phyloP scores from a whole-genome alignment of 30 jellyfish, hydroid and myxozoan species.

The Cassiopea andromeda region DNA sequence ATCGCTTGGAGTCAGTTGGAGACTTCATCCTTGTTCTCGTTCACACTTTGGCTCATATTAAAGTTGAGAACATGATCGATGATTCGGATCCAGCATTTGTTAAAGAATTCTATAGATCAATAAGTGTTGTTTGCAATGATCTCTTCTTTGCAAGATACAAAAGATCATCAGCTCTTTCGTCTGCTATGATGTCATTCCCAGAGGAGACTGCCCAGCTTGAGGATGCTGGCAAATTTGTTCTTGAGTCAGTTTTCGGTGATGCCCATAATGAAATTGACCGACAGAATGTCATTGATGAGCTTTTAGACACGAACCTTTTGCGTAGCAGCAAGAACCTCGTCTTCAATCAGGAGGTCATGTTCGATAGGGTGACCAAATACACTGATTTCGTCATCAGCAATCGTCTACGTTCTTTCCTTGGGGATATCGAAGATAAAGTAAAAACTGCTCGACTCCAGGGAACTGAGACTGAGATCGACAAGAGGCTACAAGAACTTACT shows the following conservation, averaged over 20 bases:
- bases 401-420: slow-evolving; percentile 78
- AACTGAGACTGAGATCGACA: slow-evolving; percentile 86
- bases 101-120: slow-evolving; percentile 88
- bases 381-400: slow-evolving; percentile 90
- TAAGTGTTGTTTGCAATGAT: slow-evolving; percentile 90
- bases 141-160: slow-evolving; percentile 88
- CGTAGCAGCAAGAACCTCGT: slow-evolving; percentile 70
- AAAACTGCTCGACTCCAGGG: slow-evolving; percentile 80
- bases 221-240: slow-evolving; percentile 78
- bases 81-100: slow-evolving; percentile 92
- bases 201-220: slow-evolving; percentile 65
- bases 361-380: slow-evolving; percentile 85
- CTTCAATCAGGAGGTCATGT: slow-evolving; percentile 72
- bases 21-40: slow-evolving; percentile 91
- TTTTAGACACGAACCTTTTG: slow-evolving; percentile 77
- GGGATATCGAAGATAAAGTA: slow-evolving; percentile 80
- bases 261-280: slow-evolving; percentile 86
- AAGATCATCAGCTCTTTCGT: slow-evolving; percentile 85
- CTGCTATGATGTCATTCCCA: slow-evolving; percentile 79
- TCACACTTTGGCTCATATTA: slow-evolving; percentile 91
- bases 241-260: slow-evolving; percentile 92
- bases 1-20: slow-evolving; percentile 88
- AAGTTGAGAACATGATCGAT: slow-evolving; percentile 79
- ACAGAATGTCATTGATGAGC: slow-evolving; percentile 87
- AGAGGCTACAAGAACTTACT: slow-evolving; percentile 78